Conservation (phyloP, 2,888 invertebrate genomes). For the Heliconius hortense region DNA sequence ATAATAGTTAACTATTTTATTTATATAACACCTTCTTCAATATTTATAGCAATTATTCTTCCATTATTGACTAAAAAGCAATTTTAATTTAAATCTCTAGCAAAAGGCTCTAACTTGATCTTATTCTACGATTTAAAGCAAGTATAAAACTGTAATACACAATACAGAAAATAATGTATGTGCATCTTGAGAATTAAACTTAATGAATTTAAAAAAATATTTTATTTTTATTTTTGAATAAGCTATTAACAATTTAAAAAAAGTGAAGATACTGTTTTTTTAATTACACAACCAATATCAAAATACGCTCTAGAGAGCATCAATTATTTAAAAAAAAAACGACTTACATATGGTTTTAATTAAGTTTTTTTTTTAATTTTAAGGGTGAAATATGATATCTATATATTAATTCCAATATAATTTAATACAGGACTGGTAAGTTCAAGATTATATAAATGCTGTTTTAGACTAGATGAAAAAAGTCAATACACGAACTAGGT, state of each 20-base stretch:
- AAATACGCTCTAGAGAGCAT: neutral
- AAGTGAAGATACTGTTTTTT: neutral
- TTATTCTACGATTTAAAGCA: neutral
- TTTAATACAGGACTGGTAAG: neutral
- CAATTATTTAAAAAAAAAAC: neutral
- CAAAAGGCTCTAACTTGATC: no score
- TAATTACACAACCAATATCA: neutral
- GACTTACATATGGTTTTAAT: neutral
- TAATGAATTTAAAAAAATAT: no score
- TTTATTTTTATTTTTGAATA: neutral
- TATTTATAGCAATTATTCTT: neutral
- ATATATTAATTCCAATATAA: neutral
- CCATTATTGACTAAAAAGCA: neutral
- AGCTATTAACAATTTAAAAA: neutral
- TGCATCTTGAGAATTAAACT: neutral
- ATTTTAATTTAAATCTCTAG: no score
- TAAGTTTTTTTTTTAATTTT: neutral
- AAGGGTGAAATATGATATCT: neutral
- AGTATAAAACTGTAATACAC: neutral
- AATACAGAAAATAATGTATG: neutral
- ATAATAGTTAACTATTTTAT: no score
- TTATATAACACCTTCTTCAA: neutral
- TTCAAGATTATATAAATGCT: conserved; percentile 14
- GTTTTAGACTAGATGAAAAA: conserved; percentile 5
- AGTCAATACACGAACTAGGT: neutral